A percentile compares a stretch with the other conserved stretches of the same genome.
Evolutionary conservation across 2,888 invertebrate genomes (phyloP).

Genomic region (Nemurella pictetii): DNA sequence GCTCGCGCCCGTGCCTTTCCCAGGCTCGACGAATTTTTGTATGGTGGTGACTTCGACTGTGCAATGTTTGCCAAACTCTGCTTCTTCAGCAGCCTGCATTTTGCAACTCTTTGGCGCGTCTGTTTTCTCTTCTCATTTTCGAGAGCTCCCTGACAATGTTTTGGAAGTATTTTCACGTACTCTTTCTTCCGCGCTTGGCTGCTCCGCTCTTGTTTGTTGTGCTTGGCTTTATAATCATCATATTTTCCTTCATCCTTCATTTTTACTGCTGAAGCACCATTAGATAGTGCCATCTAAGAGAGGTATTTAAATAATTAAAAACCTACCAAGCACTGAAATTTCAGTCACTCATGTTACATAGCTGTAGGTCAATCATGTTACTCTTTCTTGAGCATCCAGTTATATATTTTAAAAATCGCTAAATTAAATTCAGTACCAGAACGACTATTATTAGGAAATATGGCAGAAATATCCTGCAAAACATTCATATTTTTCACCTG

Average conservation of each 20-base stretch:
- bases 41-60: neutral
- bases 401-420: too few relatives aligned
- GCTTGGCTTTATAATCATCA: conserved; percentile 18
- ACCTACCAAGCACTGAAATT: too few relatives aligned
- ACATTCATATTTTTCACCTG: too few relatives aligned
- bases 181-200: neutral
- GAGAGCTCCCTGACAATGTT: neutral
- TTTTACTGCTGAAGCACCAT: neutral
- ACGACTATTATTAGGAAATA: too few relatives aligned
- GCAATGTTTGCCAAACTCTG: neutral
- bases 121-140: neutral
- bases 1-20: conserved; percentile 14
- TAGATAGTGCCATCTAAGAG: neutral
- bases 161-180: neutral
- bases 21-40: neutral
- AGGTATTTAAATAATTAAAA: too few relatives aligned
- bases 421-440: too few relatives aligned
- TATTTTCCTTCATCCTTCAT: neutral
- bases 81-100: neutral
- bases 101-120: too few relatives aligned
- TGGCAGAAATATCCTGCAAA: too few relatives aligned
- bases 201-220: neutral
- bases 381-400: too few relatives aligned
- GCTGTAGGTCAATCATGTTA: too few relatives aligned
- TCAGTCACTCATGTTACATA: neutral